phyloP scores from a whole-genome alignment of 2,888 invertebrate genomes.

The Euzetes globulus region DNA sequence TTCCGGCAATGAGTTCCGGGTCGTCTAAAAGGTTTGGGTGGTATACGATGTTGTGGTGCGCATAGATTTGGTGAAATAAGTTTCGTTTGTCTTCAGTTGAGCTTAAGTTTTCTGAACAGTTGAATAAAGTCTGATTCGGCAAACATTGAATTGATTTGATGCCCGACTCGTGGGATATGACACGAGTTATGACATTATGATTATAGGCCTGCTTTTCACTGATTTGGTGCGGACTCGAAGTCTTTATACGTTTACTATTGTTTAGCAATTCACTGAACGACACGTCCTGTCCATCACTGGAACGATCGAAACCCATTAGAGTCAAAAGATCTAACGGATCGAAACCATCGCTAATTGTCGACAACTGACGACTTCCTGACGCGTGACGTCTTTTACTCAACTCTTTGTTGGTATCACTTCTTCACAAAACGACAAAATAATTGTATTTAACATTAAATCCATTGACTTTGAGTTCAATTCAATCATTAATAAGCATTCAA shows the following conservation, averaged over 20 bases:
- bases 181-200: slow-evolving; percentile 13
- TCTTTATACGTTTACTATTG: slow-evolving; percentile 48
- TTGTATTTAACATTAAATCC: neutral
- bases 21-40: slow-evolving; percentile 71
- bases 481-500: too few relatives aligned
- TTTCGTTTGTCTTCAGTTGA: neutral
- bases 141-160: slow-evolving; percentile 19
- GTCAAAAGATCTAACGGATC: slow-evolving; percentile 65
- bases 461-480: too few relatives aligned
- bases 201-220: slow-evolving; percentile 23
- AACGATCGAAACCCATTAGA: slow-evolving; percentile 64
- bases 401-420: slow-evolving; percentile 20
- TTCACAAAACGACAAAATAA: neutral
- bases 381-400: slow-evolving; percentile 37
- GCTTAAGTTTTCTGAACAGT: neutral
- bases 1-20: slow-evolving; percentile 56
- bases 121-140: neutral
- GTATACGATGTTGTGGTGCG: slow-evolving; percentile 25
- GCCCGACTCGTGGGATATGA: neutral
- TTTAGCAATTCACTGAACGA: slow-evolving; percentile 73
- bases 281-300: slow-evolving; percentile 72
- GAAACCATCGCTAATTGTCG: slow-evolving; percentile 69
- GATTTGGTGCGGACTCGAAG: slow-evolving; percentile 14
- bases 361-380: slow-evolving; percentile 72
- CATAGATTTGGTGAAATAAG: neutral